Percentiles rank a stretch among this genome's conserved stretches.
phyloP scores from a whole-genome alignment of 1,140 invertebrate genomes.

The Penaeus vannamei region DNA sequence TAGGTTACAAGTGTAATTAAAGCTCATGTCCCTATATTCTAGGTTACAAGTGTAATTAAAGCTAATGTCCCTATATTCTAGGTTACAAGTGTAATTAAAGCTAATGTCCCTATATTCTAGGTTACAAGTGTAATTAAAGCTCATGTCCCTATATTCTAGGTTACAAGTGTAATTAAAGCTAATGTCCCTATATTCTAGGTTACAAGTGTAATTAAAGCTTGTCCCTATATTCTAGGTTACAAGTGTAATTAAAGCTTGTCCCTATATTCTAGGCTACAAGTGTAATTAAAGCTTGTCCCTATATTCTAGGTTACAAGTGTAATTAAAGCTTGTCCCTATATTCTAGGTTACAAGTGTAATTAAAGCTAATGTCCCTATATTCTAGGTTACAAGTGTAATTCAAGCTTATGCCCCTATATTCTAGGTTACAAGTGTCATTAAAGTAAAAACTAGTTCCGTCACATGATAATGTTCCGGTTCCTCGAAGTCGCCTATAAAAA shows the following conservation, averaged over 20 bases:
- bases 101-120: not conserved
- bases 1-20: not conserved
- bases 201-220: constrained; percentile 1
- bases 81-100: not conserved
- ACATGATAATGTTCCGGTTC: constrained; percentile 32
- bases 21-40: constrained; percentile 29
- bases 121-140: not conserved
- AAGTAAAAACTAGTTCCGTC: constrained; percentile 46
- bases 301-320: not conserved
- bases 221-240: not conserved
- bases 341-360: not conserved
- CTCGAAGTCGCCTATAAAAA: constrained; percentile 47
- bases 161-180: not conserved
- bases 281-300: constrained; percentile 8
- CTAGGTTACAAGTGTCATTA: not conserved
- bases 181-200: not conserved
- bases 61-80: not conserved
- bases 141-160: not conserved
- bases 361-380: no score
- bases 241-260: constrained; percentile 8
- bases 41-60: not conserved
- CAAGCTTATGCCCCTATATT: not conserved
- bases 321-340: constrained; percentile 9
- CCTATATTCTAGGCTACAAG: not conserved
- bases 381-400: not conserved